Percentiles rank a stretch among this genome's conserved stretches.
Conservation (phyloP, 2,113 vertebrate species). For the Myrmecobius fasciatus region DNA sequence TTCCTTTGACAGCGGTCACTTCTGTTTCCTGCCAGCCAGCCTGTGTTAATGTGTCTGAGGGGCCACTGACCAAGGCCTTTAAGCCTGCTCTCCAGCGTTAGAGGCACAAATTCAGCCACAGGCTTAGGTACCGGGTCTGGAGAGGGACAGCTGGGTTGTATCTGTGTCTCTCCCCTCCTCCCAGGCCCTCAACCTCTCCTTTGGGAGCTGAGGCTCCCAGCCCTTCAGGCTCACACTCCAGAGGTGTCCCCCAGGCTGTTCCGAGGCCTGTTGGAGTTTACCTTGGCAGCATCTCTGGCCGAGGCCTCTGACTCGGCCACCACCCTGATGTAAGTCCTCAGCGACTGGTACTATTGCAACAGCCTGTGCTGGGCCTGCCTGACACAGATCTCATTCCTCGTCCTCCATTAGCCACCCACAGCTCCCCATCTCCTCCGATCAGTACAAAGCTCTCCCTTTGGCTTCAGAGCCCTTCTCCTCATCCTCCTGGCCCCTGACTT, state of each 20-base stretch:
- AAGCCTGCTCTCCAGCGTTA: not conserved
- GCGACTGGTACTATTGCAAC: not conserved
- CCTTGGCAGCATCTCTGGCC: not conserved
- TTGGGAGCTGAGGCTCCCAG: not conserved
- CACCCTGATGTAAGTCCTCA: not conserved
- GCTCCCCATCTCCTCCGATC: too few relatives aligned
- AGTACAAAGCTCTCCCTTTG: too few relatives aligned
- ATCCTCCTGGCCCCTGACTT: too few relatives aligned
- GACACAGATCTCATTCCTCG: not conserved
- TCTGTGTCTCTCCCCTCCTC: not conserved
- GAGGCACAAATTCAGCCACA: not conserved
- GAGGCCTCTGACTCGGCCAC: not conserved
- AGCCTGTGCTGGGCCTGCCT: not conserved
- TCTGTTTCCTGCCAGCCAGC: not conserved
- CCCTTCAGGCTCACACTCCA: too few relatives aligned
- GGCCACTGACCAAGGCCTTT: not conserved
- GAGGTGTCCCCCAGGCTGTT: not conserved
- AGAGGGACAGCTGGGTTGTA: not conserved
- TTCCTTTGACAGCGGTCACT: not conserved
- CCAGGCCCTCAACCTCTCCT: not conserved
- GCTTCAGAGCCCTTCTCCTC: too few relatives aligned
- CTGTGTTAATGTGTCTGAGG: not conserved
- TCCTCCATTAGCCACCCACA: not conserved
- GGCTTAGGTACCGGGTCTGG: not conserved
- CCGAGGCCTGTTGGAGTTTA: not conserved